Evolutionary conservation across 2,797 vertebrate species (phyloP), one percentile per base, ranked within the genome.

Genomic region (Sebastes oblongus): DNA sequence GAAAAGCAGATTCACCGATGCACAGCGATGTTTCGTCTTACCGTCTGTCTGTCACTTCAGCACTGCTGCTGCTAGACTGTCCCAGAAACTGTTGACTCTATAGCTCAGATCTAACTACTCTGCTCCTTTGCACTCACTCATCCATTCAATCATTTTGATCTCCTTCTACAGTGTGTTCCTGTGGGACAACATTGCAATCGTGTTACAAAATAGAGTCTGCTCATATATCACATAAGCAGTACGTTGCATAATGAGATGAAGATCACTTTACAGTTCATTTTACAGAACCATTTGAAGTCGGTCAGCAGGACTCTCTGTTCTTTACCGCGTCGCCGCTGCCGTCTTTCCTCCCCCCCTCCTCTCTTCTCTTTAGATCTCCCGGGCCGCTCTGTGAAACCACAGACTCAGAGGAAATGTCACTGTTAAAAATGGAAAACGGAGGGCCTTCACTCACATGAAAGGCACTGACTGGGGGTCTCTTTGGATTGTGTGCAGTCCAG

Each of bases 361-460:
- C 50, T 46, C 54, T 13, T 71, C 58, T 77, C 80, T 87, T 94
- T 72, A 91, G 89, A 94, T 90, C 88, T 91, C 78, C 58, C 29
- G 61, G 74, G 82, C 72, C 46, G 76, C 81, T 83, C 66, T 86
- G 85, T 91, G 86, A 90, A 93, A 93, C 89, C 87, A 85, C 82
- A 84, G 86, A 88, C 85, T 90, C 85, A 75, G 78, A 88, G 77
- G 85, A 95, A 95, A 95, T 95, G 94, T 94, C 93, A 95, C 81
- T 76, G 84, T 92, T 92, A 94, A 93, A 95, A 95, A 92, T 90
- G 90, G 85, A 90, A 92, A 90, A 81, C 77, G 77, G 81, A 80
- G 73, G 64, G 60, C 77, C 83, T 74, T 80, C 82, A 81, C 78
- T 82, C 86, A 90, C 91, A 93, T 92, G 81, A 94, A 94, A 92